Base-by-base conservation (phyloP, 2,888 invertebrate species). In the Drosophila setosimentum region DNA sequence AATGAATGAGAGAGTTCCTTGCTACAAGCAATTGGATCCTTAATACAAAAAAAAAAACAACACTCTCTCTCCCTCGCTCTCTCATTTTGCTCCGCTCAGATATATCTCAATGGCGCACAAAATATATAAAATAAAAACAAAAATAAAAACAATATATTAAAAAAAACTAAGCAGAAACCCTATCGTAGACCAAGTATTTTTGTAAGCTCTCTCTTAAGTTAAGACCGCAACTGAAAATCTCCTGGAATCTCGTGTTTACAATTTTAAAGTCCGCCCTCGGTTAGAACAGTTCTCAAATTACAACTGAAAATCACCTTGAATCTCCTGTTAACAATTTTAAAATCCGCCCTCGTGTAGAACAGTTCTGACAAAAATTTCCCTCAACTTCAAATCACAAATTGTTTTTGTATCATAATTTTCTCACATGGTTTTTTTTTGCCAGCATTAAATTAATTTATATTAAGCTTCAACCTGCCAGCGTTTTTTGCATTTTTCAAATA, bases 391-490 rank as follows among this genome's bases (percentile, higher is more conserved):
- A 66, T 60, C 59, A 58, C 64, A 64, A 68, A 53, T 61, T 72
- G 27, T 62, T 51, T 75, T 71, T 86, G 83, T 81, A 78, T 48
- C 11, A 76, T 73, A 81, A 67, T 73, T 73, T 66, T 58, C 16
- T 53, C 53, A 50, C 29, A 45, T 8, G 24, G 21, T 21, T 63
- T 63, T 53, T 68, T 40, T 48, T 59, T 59, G 64, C 71, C 69
- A 67, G 33, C 57, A 68, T 75, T 54, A 70, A 68, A 54, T 67
- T 55, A 79, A 75, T 74, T 82, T 82, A 89, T 68, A 53, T 76
- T 85, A 89, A 89, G 89, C 85, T 76, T 45, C 21, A 42, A 80
- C 80, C 85, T 89, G 85, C 85, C 85, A 89, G 88, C 89, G 59
- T 29, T 57, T 42, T 66, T 71, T 80, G 89, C 87, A 89, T 85